A percentile compares a stretch with the other conserved stretches of the same genome.
These are phyloP conservation scores for Aquatica leii DNA, from an alignment of 2,888 invertebrate species.

Conservation along the genomic window DNA sequence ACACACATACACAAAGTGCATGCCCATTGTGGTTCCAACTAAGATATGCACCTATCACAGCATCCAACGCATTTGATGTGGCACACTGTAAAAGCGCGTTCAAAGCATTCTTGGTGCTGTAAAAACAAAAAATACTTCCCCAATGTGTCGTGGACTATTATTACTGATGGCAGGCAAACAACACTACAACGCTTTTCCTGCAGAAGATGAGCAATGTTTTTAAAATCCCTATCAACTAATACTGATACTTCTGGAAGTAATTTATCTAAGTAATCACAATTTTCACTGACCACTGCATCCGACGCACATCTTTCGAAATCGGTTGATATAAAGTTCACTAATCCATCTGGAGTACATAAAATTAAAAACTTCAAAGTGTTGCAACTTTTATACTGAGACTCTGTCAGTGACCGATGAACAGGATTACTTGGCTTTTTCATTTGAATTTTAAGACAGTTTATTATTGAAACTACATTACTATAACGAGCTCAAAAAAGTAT, in stretches of 20 bases:
- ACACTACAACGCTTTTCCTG: slow-evolving; percentile 13
- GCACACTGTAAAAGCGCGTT: slow-evolving; percentile 37
- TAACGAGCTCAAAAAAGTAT: not conserved
- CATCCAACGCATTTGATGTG: slow-evolving; percentile 41
- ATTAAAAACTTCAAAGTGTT: slow-evolving; percentile 51
- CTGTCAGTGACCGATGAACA: slow-evolving; percentile 25
- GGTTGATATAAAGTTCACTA: slow-evolving; percentile 36
- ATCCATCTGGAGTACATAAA: slow-evolving; percentile 40
- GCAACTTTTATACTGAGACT: slow-evolving; percentile 49
- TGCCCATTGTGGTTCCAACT: slow-evolving; percentile 37
- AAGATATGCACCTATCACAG: slow-evolving; percentile 41
- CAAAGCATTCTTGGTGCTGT: not conserved
- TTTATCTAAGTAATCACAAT: slow-evolving; percentile 26
- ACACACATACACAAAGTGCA: not conserved
- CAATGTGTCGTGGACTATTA: not conserved
- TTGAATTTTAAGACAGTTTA: not conserved
- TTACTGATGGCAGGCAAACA: slow-evolving; percentile 21
- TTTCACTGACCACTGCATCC: slow-evolving; percentile 31
- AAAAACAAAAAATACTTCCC: too few species aligned
- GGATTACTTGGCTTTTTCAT: not conserved
- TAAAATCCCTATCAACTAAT: slow-evolving; percentile 23
- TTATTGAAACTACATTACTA: not conserved
- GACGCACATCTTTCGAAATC: slow-evolving; percentile 35
- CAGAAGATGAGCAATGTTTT: slow-evolving; percentile 9
- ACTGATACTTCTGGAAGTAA: slow-evolving; percentile 14